Conservation (phyloP, 1,140 invertebrate species). For the Drosophila neocordata region DNA sequence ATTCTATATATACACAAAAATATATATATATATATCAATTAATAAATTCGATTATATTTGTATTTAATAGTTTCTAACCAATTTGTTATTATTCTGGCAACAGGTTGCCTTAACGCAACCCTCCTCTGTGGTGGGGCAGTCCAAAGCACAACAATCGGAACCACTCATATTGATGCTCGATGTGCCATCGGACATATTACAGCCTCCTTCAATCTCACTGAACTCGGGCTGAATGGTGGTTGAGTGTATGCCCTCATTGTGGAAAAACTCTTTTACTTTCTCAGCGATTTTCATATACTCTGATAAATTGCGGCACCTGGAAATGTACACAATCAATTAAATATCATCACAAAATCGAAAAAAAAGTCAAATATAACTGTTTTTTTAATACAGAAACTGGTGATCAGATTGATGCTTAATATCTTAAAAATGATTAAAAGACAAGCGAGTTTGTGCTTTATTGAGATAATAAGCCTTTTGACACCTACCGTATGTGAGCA, state of each 20-base stretch:
- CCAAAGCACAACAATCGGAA: slow-evolving; percentile 89
- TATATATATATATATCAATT: no score
- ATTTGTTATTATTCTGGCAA: slow-evolving; percentile 85
- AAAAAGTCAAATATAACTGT: no score
- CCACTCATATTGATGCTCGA: slow-evolving; percentile 82
- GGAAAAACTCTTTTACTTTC: slow-evolving; percentile 97
- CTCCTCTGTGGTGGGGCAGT: slow-evolving; percentile 93
- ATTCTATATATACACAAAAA: slow-evolving; percentile 82
- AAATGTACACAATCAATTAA: slow-evolving; percentile 1
- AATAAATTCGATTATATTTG: no score
- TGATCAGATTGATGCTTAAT: no score
- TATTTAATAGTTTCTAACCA: slow-evolving; percentile 83
- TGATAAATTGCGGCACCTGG: slow-evolving; percentile 91
- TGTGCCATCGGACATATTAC: slow-evolving; percentile 78
- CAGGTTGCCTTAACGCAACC: slow-evolving; percentile 93
- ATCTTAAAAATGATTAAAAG: no score
- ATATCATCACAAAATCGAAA: neutral
- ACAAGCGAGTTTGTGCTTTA: no score
- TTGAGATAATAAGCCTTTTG: no score
- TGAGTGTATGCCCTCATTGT: slow-evolving; percentile 91
- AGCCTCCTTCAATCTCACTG: slow-evolving; percentile 86
- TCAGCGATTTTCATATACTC: slow-evolving; percentile 97
- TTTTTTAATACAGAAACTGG: no score
- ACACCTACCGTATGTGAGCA: slow-evolving; percentile 92
- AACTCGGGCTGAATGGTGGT: slow-evolving; percentile 98